Evolutionary conservation across 2,888 invertebrate species (phyloP), one percentile per base, ranked within the genome.

Genomic region (Caenorhabditis panamensis): DNA sequence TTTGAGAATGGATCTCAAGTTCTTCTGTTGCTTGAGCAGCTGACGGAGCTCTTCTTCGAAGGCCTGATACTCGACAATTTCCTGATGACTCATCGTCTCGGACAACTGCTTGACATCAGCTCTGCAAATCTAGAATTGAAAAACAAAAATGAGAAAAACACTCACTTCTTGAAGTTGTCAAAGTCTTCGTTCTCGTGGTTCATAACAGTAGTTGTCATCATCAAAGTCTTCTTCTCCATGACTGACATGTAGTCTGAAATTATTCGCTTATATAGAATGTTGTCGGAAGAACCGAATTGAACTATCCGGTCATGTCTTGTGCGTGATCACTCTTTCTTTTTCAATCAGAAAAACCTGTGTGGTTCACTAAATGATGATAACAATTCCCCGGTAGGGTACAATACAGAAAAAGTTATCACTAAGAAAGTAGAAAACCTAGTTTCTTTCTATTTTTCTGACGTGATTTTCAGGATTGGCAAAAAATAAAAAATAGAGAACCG

Each of bases 21-120:
- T 86, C 36, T 81, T 81, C 77, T 82, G 84, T 51, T 86, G 86
- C 26, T 66, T 79, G n/a, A 82, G 58, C n/a, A 86, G 68, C 59
- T 86, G 86, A 16, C 82, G 63, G 22, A 82, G 76, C 44, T 86
- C 86, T 47, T 84, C 67, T 31, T 86, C 83, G 18, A 78, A 64
- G 8, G 73, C 82, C 11, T 73, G 53, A 31, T 79, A 78, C 11
- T 83, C 69, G 16, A 59, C 67, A 28, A 83, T 41, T 28, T 85
- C 85, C 20, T 73, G 67, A 18, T 61, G 68, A 8, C 20, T 72
- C 72, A 78, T 66, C 20, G 64, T 79, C 37, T 82, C 78, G 22
- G 77, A 68, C 4, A 79, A 68, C 41, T 76, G 66, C 8, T 79
- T 76, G 49, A 82, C 37, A 13, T 73, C 78, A 20, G 69, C 54